phyloP scores from a whole-genome alignment of 1,140 invertebrate genomes.

The Paramacrobiotus metropolitanus region DNA sequence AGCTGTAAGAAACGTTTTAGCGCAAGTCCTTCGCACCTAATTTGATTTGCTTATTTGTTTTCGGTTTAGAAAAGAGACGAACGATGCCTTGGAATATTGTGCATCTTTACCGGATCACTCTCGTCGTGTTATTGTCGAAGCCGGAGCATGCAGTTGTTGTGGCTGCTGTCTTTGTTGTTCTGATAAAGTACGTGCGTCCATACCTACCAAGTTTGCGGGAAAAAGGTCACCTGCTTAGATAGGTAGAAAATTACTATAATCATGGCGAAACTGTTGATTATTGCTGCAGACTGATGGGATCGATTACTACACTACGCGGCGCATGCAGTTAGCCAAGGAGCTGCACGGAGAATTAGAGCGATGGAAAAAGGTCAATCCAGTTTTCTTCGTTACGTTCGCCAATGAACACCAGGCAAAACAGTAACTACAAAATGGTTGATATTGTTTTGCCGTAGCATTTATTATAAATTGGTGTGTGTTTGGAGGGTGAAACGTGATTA shows the following conservation, averaged over 20 bases:
- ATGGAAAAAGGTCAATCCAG: neutral
- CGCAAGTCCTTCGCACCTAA: neutral
- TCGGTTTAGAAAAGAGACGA: neutral
- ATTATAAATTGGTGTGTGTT: neutral
- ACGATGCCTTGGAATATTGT: neutral
- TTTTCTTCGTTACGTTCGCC: slow-evolving; percentile 3
- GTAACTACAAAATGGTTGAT: neutral
- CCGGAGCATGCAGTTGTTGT: neutral
- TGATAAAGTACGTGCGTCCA: neutral
- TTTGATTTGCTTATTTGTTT: neutral
- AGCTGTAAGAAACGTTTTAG: neutral
- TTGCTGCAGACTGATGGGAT: neutral
- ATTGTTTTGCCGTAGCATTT: neutral
- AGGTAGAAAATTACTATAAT: neutral
- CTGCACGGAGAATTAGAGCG: neutral
- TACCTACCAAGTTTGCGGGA: neutral
- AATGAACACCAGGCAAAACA: neutral
- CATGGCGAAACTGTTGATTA: neutral
- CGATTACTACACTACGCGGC: neutral
- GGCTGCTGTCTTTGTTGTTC: no score
- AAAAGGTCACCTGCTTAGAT: neutral
- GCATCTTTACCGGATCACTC: neutral
- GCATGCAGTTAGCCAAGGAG: neutral
- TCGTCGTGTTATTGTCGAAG: neutral
- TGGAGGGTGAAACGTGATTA: neutral